Evolutionary conservation across 2,888 invertebrate genomes (phyloP).

Genomic region (Dasysyrphus albostriatus): DNA sequence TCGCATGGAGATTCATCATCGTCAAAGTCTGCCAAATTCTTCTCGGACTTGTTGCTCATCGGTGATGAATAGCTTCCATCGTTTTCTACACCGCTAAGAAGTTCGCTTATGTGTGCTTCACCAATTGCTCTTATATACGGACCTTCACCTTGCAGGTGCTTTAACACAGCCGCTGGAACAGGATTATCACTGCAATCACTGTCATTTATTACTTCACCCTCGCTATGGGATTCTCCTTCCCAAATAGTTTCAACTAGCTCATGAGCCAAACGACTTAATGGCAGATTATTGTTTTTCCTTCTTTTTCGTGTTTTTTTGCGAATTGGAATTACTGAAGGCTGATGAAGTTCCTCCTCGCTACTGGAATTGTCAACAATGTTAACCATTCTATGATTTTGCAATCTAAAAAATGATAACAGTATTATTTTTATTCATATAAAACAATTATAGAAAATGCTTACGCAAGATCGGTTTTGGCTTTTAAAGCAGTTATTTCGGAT

Average conservation of each 20-base stretch:
- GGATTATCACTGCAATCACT: constrained; percentile 83
- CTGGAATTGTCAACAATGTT: constrained; percentile 83
- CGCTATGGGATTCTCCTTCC: constrained; percentile 86
- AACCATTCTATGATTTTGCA: constrained; percentile 82
- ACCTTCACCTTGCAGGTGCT: constrained; percentile 84
- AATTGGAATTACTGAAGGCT: constrained; percentile 80
- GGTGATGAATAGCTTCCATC: constrained; percentile 97
- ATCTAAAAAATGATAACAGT: constrained; percentile 60
- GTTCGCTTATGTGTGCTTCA: constrained; percentile 83
- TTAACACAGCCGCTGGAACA: constrained; percentile 82
- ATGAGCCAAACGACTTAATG: constrained; percentile 83
- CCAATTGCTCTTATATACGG: constrained; percentile 85
- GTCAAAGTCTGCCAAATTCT: constrained; percentile 97
- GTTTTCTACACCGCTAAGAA: constrained; percentile 87
- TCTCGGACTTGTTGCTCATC: constrained; percentile 96
- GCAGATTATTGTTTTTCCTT: constrained; percentile 81
- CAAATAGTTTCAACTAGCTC: constrained; percentile 86
- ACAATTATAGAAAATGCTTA: constrained; percentile 35
- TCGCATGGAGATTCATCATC: constrained; percentile 95
- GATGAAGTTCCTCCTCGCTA: constrained; percentile 82
- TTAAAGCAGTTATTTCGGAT: constrained; percentile 58
- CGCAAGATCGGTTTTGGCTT: constrained; percentile 72
- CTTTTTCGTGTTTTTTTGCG: constrained; percentile 82
- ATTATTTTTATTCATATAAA: neutral
- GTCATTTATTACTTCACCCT: constrained; percentile 82